Evolutionary conservation across 2,113 vertebrate species (phyloP).

Genomic region (Felis chaus): DNA sequence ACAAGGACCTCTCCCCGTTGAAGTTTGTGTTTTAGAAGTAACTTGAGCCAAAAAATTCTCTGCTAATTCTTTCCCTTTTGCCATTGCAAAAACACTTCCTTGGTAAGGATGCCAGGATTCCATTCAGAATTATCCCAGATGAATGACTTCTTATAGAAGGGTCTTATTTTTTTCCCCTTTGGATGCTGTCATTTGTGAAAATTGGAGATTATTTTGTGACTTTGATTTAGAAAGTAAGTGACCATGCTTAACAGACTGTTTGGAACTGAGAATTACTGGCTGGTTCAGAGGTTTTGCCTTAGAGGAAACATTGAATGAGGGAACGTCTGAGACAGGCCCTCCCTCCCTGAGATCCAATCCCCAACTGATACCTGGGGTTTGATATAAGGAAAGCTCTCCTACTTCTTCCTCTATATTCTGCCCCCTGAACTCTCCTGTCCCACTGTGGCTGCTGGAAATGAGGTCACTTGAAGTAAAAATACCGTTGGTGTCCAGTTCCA

Average conservation of each 20-base stretch:
- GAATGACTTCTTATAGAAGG: not conserved
- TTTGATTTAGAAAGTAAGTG: slow-evolving; percentile 23
- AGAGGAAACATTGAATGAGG: not conserved
- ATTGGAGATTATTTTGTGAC: slow-evolving; percentile 5
- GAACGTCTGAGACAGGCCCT: not conserved
- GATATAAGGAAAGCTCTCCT: not conserved
- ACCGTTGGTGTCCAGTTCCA: not conserved
- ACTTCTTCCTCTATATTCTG: not conserved
- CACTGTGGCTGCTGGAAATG: not conserved
- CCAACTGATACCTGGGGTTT: not conserved
- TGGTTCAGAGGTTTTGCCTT: not conserved
- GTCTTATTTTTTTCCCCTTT: not conserved
- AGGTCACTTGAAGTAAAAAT: slow-evolving; percentile 28
- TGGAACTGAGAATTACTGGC: not conserved
- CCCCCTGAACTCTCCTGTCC: not conserved
- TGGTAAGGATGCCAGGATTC: not conserved
- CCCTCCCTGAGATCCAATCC: not conserved
- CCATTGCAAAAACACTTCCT: not conserved
- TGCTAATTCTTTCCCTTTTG: not conserved
- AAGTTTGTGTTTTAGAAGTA: slow-evolving; percentile 15
- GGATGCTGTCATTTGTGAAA: not conserved
- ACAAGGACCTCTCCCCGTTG: not conserved
- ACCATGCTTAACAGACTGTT: not conserved
- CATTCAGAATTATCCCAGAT: not conserved
- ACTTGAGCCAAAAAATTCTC: not conserved